Evolutionary conservation across 2,888 invertebrate species (phyloP).

Genomic region (Macrosiphum euphorbiae): DNA sequence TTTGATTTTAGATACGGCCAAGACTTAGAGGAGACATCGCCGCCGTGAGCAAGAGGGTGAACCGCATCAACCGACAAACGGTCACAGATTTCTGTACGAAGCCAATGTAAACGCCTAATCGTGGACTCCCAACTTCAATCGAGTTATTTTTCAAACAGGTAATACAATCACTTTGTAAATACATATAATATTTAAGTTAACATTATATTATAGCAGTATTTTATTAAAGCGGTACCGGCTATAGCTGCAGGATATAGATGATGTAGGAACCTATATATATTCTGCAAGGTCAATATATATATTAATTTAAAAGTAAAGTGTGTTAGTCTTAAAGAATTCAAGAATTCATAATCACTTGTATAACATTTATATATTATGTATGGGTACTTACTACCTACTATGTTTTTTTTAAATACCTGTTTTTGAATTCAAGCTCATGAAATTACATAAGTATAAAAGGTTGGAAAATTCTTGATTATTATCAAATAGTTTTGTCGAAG

Average conservation of each 20-base stretch:
- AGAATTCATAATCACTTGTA: too few relatives aligned
- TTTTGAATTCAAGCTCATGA: background rate
- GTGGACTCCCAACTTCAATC: conserved; percentile 68
- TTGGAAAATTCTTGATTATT: background rate
- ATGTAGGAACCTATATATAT: background rate
- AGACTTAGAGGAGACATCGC: background rate
- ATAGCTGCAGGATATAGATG: background rate
- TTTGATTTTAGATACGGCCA: conserved; percentile 52
- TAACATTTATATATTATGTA: too few relatives aligned
- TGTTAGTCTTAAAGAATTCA: too few relatives aligned
- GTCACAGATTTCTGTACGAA: conserved; percentile 42
- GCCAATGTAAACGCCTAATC: conserved; percentile 66
- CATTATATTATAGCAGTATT: background rate
- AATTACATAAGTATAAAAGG: background rate
- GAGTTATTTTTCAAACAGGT: conserved; percentile 68
- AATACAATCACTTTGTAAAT: background rate
- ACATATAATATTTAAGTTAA: background rate
- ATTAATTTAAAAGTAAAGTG: too few relatives aligned
- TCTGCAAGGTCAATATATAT: too few relatives aligned
- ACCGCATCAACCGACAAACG: background rate
- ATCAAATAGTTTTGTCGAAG: background rate
- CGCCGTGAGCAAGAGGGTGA: background rate
- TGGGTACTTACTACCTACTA: background rate
- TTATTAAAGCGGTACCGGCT: background rate
- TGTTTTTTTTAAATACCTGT: background rate